Conservation (phyloP, 1,140 invertebrate species). For the honey bee (Apis mellifera) region Amel_HAv3.1 CM009944.2:8709001-8709500, state of each 20-base stretch:
- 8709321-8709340: too few species aligned
- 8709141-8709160: neutral
- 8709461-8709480: slow-evolving; percentile 2
- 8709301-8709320: slow-evolving; percentile 23
- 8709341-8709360: too few species aligned
- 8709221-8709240: slow-evolving; percentile 4
- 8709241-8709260: slow-evolving; percentile 24
- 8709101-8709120: slow-evolving; percentile 36
- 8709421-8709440: neutral
- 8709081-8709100: slow-evolving; percentile 41
- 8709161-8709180: neutral
- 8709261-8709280: slow-evolving; percentile 30
- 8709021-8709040: slow-evolving; percentile 54
- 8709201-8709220: neutral
- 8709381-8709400: neutral
- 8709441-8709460: slow-evolving; percentile 1
- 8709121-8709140: slow-evolving; percentile 45
- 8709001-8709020: slow-evolving; percentile 27
- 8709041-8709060: slow-evolving; percentile 11
- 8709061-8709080: slow-evolving; percentile 36
- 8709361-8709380: neutral
- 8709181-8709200: too few species aligned
- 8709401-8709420: neutral
- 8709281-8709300: slow-evolving; percentile 47
- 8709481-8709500: neutral